These are phyloP conservation scores for Scortum barcoo DNA, from an alignment of 2,113 vertebrate genomes.

Conservation along the genomic window DNA sequence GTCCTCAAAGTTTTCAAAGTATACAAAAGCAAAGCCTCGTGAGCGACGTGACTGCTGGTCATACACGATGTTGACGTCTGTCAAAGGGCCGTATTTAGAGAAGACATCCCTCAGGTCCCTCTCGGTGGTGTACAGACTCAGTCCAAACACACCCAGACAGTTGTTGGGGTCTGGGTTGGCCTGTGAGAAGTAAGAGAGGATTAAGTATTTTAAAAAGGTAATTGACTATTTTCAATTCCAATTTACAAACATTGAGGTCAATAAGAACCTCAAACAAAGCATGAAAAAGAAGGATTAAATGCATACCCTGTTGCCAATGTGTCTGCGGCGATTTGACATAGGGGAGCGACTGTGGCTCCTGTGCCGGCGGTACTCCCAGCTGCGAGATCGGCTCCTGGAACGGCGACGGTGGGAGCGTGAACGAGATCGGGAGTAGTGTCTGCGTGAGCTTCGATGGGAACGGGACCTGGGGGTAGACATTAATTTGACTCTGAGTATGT, in stretches of 20 bases:
- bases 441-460: slow-evolving; percentile 78
- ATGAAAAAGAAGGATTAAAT: background rate
- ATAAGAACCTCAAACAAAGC: background rate
- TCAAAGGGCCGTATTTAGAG: slow-evolving; percentile 93
- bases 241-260: background rate
- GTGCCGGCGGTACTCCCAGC: slow-evolving; percentile 68
- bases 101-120: slow-evolving; percentile 96
- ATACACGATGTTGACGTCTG: slow-evolving; percentile 95
- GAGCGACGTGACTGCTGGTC: slow-evolving; percentile 96
- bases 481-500: background rate
- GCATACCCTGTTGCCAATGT: slow-evolving; percentile 76
- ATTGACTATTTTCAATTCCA: background rate
- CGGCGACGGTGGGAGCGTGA: slow-evolving; percentile 70
- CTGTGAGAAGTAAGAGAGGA: slow-evolving; percentile 69
- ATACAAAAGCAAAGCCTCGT: slow-evolving; percentile 96
- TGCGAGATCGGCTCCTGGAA: slow-evolving; percentile 75
- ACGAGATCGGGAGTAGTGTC: slow-evolving; percentile 74
- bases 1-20: slow-evolving; percentile 94
- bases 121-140: slow-evolving; percentile 97
- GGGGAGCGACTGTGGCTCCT: slow-evolving; percentile 78
- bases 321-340: slow-evolving; percentile 78
- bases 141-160: slow-evolving; percentile 95
- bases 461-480: slow-evolving; percentile 60
- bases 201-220: background rate
- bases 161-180: slow-evolving; percentile 95